Conservation (phyloP, 2,113 vertebrate genomes). For the Cryptoleucopteryx plumbea region DNA sequence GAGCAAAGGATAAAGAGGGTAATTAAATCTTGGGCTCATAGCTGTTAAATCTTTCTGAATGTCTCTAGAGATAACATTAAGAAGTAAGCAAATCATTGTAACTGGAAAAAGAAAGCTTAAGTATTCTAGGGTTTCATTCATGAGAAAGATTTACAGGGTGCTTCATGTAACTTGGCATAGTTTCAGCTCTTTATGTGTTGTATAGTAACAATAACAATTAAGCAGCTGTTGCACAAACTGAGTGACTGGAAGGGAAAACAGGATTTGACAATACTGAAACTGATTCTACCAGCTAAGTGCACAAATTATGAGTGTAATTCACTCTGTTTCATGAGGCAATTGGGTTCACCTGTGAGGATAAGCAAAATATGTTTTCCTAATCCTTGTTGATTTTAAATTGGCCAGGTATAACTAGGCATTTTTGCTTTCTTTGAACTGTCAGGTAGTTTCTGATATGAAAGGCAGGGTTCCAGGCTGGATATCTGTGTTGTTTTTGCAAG, state of each 20-base stretch:
- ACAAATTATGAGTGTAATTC: not conserved
- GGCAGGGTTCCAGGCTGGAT: not conserved
- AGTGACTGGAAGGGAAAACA: not conserved
- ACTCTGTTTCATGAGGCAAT: fast-evolving
- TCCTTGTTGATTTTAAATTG: not conserved
- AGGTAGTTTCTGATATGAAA: not conserved
- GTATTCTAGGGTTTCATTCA: not conserved
- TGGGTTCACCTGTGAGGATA: not conserved
- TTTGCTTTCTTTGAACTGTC: not conserved
- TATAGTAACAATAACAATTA: not conserved
- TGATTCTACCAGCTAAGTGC: not conserved
- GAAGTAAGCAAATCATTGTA: not conserved
- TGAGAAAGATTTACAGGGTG: not conserved
- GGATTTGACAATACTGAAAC: not conserved
- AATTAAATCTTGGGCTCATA: constrained; percentile 3
- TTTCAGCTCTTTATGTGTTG: not conserved
- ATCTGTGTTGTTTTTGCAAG: not conserved
- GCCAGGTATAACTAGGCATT: not conserved
- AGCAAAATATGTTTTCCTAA: not conserved
- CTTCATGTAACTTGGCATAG: not conserved
- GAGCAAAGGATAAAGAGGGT: constrained; percentile 82
- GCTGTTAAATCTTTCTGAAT: not conserved
- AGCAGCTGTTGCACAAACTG: not conserved
- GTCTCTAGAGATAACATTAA: not conserved
- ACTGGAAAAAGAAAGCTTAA: not conserved